phyloP scores from a whole-genome alignment of 2,888 invertebrate species.

The Oxycera nigricornis region DNA sequence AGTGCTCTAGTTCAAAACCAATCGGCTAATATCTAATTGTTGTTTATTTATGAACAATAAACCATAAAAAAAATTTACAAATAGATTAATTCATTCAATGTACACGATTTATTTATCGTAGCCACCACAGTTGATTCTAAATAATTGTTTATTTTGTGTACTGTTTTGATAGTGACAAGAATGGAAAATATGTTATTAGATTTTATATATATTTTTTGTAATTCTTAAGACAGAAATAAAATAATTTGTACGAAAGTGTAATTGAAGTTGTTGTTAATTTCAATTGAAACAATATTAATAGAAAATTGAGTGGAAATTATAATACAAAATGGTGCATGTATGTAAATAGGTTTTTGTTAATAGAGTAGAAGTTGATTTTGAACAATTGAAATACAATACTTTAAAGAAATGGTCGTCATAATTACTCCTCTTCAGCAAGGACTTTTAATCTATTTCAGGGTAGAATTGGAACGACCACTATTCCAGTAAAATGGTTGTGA shows the following conservation, averaged over 20 bases:
- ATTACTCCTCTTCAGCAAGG: too few relatives aligned
- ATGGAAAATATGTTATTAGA: constrained; percentile 34
- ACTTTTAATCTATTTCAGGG: too few relatives aligned
- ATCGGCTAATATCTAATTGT: constrained; percentile 19
- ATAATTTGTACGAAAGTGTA: constrained; percentile 35
- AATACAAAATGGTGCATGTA: too few relatives aligned
- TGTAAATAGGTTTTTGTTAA: too few relatives aligned
- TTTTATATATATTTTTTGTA: constrained; percentile 41
- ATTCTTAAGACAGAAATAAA: constrained; percentile 28
- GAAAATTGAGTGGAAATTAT: too few relatives aligned
- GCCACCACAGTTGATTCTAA: neutral
- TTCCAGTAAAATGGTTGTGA: too few relatives aligned
- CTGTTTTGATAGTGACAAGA: constrained; percentile 25
- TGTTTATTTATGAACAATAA: constrained; percentile 4
- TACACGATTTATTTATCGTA: neutral
- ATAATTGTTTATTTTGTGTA: constrained; percentile 27
- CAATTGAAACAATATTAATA: too few relatives aligned
- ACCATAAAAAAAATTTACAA: neutral
- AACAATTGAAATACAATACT: too few relatives aligned
- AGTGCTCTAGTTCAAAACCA: constrained; percentile 33
- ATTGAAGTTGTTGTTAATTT: too few relatives aligned
- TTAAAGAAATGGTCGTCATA: too few relatives aligned
- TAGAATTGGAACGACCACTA: too few relatives aligned
- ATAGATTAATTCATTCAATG: neutral
- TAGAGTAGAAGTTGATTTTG: too few relatives aligned